Conservation (phyloP, 1,140 invertebrate species). For the Drosophila micromelanica region DNA sequence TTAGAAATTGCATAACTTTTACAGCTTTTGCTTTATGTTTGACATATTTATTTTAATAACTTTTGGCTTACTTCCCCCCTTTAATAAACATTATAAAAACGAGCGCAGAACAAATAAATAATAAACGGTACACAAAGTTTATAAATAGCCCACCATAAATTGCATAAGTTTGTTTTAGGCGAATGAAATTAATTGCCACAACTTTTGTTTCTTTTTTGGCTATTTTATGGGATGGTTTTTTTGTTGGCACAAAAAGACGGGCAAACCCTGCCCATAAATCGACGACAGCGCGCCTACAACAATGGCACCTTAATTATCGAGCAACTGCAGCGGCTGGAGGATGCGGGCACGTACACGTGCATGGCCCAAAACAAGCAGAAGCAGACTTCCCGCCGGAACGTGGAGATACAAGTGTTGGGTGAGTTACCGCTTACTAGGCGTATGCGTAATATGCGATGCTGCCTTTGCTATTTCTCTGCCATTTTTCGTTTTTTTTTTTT, state of each 20-base stretch:
- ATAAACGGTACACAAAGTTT: conserved; percentile 13
- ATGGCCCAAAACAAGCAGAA: conserved; percentile 93
- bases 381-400: conserved; percentile 91
- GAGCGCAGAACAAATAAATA: conserved; percentile 8
- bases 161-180: conserved; percentile 64
- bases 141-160: conserved; percentile 63
- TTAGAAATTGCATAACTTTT: no score
- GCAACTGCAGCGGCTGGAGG: conserved; percentile 90
- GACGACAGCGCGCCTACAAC: conserved; percentile 93
- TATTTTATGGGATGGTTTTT: neutral
- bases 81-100: no score
- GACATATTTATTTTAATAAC: no score
- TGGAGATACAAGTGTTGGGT: conserved; percentile 94
- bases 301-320: conserved; percentile 95
- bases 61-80: no score
- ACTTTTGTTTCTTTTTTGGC: conserved; percentile 30
- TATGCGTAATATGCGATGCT: conserved; percentile 31
- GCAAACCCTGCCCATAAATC: conserved; percentile 92
- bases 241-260: conserved; percentile 86
- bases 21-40: no score
- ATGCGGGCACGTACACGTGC: conserved; percentile 94
- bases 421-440: conserved; percentile 67
- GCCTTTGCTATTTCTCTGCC: no score
- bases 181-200: conserved; percentile 70
- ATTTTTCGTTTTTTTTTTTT: conserved; percentile 2